These are phyloP conservation scores for Cybosia mesomella DNA, from an alignment of 2,888 invertebrate species.

Conservation along the genomic window DNA sequence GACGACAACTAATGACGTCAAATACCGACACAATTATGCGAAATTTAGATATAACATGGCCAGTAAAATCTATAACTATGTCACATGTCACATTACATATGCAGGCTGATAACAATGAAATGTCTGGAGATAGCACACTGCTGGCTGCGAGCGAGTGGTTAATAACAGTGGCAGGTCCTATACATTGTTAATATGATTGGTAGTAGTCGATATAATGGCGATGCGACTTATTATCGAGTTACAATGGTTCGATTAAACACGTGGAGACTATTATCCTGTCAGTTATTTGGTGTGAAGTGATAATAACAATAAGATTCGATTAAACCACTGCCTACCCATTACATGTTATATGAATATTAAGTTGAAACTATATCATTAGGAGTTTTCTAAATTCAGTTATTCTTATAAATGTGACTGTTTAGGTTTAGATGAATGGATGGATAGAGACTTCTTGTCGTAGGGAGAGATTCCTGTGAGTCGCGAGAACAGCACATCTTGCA, in stretches of 20 bases:
- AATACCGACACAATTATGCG: conserved; percentile 29
- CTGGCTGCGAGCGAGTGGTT: conserved; percentile 58
- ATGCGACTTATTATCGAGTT: conserved; percentile 21
- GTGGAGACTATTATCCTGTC: background rate
- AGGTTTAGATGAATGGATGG: too few relatives aligned
- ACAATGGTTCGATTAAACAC: conserved; percentile 21
- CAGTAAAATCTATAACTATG: conserved; percentile 47
- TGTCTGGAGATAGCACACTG: conserved; percentile 63
- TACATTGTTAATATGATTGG: conserved; percentile 25
- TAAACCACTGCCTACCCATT: too few relatives aligned
- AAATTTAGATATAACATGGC: conserved; percentile 41
- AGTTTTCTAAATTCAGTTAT: too few relatives aligned
- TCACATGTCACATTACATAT: conserved; percentile 60
- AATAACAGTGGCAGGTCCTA: conserved; percentile 42
- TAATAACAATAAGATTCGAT: background rate
- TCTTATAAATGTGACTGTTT: too few relatives aligned
- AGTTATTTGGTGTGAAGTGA: background rate
- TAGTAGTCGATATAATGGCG: conserved; percentile 28
- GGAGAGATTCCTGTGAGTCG: too few relatives aligned
- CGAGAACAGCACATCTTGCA: too few relatives aligned
- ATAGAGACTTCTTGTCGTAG: too few relatives aligned
- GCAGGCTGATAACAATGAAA: conserved; percentile 60
- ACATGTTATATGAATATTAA: too few relatives aligned
- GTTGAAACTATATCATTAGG: too few relatives aligned
- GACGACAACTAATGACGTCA: conserved; percentile 30